Evolutionary conservation across 35 echinoderm and acorn worm genomes (phyloP).

Genomic region (Anneissia japonica): DNA sequence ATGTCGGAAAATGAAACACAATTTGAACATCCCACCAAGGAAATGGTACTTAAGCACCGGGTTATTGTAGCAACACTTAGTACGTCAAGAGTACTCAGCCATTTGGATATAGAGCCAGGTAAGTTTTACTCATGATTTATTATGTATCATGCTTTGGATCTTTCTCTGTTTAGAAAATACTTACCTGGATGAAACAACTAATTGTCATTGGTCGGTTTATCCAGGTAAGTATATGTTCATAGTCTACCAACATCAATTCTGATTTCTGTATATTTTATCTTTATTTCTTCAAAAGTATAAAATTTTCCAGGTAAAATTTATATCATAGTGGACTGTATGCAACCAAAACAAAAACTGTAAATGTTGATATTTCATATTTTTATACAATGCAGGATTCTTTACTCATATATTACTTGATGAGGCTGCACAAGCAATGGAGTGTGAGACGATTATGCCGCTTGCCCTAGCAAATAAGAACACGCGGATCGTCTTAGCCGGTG

Average conservation of each 20-base stretch:
- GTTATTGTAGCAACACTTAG: slow-evolving; percentile 97
- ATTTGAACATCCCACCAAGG: slow-evolving; percentile 80
- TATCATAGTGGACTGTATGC: too few relatives aligned
- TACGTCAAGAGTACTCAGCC: slow-evolving; percentile 70
- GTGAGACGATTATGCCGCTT: slow-evolving; percentile 95
- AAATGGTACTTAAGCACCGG: slow-evolving; percentile 75
- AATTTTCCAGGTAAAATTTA: too few relatives aligned
- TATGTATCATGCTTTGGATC: too few relatives aligned
- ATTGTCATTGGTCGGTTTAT: too few relatives aligned
- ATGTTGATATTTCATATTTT: slow-evolving; percentile 19
- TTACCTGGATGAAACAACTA: too few relatives aligned
- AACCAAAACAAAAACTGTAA: too few relatives aligned
- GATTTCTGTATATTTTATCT: too few relatives aligned
- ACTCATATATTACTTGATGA: slow-evolving; percentile 96
- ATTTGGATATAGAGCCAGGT: slow-evolving; percentile 79
- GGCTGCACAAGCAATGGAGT: slow-evolving; percentile 96
- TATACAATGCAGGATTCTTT: slow-evolving; percentile 51
- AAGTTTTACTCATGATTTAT: not conserved
- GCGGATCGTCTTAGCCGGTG: slow-evolving; percentile 89
- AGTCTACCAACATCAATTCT: too few relatives aligned
- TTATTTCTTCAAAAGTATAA: too few relatives aligned
- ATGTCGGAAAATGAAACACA: slow-evolving; percentile 74
- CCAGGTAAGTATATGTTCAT: too few relatives aligned
- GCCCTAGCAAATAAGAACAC: slow-evolving; percentile 79
- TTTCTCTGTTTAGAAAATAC: too few relatives aligned